Conservation (phyloP, 2,888 invertebrate genomes). For the Lissonota sp. region DNA sequence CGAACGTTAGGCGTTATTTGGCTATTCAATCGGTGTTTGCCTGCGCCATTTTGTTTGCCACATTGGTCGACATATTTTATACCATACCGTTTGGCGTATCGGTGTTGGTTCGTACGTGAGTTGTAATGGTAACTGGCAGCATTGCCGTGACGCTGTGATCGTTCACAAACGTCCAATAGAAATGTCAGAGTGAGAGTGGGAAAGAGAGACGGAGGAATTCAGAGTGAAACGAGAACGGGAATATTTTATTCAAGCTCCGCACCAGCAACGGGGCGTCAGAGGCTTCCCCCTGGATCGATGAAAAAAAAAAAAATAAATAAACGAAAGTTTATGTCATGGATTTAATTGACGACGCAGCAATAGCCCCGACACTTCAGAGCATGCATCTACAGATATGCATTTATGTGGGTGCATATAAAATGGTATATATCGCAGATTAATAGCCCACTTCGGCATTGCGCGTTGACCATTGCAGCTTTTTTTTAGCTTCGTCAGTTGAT, state of each 20-base stretch:
- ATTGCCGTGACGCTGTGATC: constrained; percentile 3
- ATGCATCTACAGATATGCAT: background rate
- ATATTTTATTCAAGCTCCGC: constrained; percentile 30
- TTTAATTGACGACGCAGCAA: constrained; percentile 32
- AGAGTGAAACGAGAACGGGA: constrained; percentile 12
- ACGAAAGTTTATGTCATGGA: constrained; percentile 40
- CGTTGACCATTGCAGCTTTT: constrained; percentile 47
- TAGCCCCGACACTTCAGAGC: background rate
- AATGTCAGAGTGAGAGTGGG: background rate
- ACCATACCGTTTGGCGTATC: no score
- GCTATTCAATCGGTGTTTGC: no score
- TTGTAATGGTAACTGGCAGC: constrained; percentile 25
- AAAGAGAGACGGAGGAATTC: background rate
- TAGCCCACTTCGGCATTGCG: constrained; percentile 21
- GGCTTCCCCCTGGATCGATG: constrained; percentile 4
- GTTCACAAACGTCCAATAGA: constrained; percentile 26
- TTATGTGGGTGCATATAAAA: background rate
- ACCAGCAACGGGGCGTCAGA: background rate
- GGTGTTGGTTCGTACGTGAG: no score
- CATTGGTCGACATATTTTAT: no score
- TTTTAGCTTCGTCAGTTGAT: constrained; percentile 50
- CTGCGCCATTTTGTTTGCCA: no score
- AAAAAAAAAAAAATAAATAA: constrained; percentile 33
- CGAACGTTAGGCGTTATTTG: no score
- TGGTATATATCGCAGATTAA: constrained; percentile 9